Evolutionary conservation across 2,113 vertebrate genomes (phyloP), one percentile per base, ranked within the genome.

Genomic region (Helogale parvula): DNA sequence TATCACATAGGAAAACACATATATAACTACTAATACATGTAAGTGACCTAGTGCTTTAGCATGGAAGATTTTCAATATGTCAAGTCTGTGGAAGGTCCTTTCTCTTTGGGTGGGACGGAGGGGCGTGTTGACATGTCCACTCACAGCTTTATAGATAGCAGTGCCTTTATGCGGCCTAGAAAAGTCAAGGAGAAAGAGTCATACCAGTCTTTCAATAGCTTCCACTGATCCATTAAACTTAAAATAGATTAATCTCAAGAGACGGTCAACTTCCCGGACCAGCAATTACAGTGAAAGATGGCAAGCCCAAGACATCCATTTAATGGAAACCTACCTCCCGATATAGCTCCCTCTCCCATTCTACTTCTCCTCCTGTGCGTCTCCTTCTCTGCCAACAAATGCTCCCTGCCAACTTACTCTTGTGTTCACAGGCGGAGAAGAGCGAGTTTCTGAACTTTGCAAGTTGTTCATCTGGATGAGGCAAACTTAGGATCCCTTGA

Each of bases 181-280:
- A 90, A 98, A 98, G 83, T 97, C 98, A 98, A 98, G 85, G 96
- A 91, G 95, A 97, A 98, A 97, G 96, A 97, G 94, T 98, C 97
- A 96, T 94, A 92, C 93, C 96, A 94, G 97, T 97, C 97, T 98
- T 98, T 98, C 98, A 98, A 98, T 97, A 98, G 97, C 97, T 98
- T 98, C 88, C 89, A 89, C 92, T 89, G 94, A 98, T 98, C 98
- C 98, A 98, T 98, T 99, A 98, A 98, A 98, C 98, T 98, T 98
- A 98, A 99, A 99, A 99, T 98, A 98, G 98, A 99, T 98, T 98
- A 98, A 97, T 98, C 98, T 98, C 97, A 79, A 96, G 98, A 98
- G 98, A 98, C 97, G 98, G 96, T 98, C 97, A 98, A 83, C 98
- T 99, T 99, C 96, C 98, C 83, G 94, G 98, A 98, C 98, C 94